Evolutionary conservation across 2,888 invertebrate species (phyloP), one percentile per base, ranked within the genome.

Genomic region (Drosophila koepferae): DNA sequence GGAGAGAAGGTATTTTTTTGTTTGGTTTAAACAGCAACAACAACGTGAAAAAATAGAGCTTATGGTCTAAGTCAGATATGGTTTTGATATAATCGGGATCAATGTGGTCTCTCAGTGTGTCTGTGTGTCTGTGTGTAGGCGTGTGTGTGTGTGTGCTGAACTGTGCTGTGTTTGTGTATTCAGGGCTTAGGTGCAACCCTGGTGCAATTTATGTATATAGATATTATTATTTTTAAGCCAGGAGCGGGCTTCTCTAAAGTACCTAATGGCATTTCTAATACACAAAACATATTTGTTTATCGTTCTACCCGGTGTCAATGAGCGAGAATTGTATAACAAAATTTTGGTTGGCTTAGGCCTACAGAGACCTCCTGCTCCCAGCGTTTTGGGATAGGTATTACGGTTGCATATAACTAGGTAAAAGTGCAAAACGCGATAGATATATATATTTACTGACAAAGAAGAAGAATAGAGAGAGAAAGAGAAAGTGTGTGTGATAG

Each of bases 291-390:
- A 48, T 31, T 40, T 49, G 34, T 14, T 51, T 36, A 36, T 14
- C 36, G 34, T 36, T 12, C 53, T 74, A 89, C 89, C 89, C 89
- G 89, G 85, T 87, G 85, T 86, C 89, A 81, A 48, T 70, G 53
- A 9, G 20, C 54, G 54, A 51, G 40, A 59, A 38, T 53, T 63
- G 14, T 16, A 31, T 44, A 44, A 56, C 64, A 72, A 51, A 48
- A 55, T 68, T 73, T 54, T 38, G 65, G 73, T 75, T 74, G 70
- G 77, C 74, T 79, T 79, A 84, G 79, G 81, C 77, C 82, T 68
- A 68, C 68, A 67, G 79, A 84, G 89, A 90, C 82, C 77, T 74
- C 91, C 91, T 87, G 92, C 92, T 92, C 91, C 91, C 86, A 92
- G 91, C 91, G 77, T 60, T 67, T 72, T 77, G 77, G 79, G 81